Base-by-base conservation (phyloP, 2,113 vertebrate genomes). In the Trematomus loennbergii region DNA sequence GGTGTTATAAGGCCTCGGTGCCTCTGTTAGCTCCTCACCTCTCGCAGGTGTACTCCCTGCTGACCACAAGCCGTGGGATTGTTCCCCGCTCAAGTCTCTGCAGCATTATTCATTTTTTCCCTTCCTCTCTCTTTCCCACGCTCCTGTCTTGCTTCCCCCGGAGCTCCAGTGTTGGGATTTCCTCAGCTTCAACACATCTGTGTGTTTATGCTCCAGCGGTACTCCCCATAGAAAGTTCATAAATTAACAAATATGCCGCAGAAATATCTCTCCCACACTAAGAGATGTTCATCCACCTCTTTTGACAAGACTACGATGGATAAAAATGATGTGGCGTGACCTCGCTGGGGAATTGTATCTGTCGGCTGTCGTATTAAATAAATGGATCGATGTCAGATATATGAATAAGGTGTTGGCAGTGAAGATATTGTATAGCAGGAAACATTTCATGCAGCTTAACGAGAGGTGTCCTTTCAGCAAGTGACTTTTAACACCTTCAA, bases 91-190 rank as follows among this genome's bases (percentile, higher is more conserved):
- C 29, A 7, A 7, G 36, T 40, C 71, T 57, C 59, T 33, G 43
- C 66, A 12, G 46, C 49, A 10, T 50, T 58, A 63, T 81, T 72
- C 63, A 48, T 45, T 62, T 50, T 54, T 9, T 3, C n/a, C 83
- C 53, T 80, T 20, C 78, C 2, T 9, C 68, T 77, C 62, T 83
- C 75, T 80, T 92, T 91, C 92, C 85, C 91, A 93, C 83, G 81
- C 89, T 91, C 80, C 84, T 17, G 49, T 73, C 80, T 69, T 58
- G 29, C 74, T 64, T 75, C 67, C 69, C 29, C 77, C 33, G 2
- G 18, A 84, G 57, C 77, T 84, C 60, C 61, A 64, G 68, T 50
- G 74, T 62, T 75, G 83, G 83, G 87, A 90, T 87, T 89, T 89
- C 83, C 90, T 91, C 78, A 82, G 86, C 86, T 87, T 54, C 60